Evolutionary conservation across 2,888 invertebrate species (phyloP).

Genomic region (Troides oblongomaculatus): DNA sequence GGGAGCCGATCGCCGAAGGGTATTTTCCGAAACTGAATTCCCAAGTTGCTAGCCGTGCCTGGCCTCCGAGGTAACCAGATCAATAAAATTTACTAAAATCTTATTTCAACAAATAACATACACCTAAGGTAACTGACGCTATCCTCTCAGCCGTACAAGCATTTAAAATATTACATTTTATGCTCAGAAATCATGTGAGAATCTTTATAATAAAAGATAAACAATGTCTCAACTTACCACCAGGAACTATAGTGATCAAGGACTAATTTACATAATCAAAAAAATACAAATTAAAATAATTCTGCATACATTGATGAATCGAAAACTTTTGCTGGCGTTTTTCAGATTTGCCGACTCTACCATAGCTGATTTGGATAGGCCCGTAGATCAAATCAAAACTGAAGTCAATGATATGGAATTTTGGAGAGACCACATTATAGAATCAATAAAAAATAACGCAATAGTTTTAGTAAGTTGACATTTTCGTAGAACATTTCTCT

Average conservation of each 20-base stretch:
- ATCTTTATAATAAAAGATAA: no score
- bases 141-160: no score
- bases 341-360: conserved; percentile 65
- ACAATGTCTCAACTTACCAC: no score
- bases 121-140: no score
- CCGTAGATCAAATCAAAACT: conserved; percentile 79
- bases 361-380: conserved; percentile 79
- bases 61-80: conserved; percentile 81
- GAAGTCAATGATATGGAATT: conserved; percentile 83
- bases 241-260: no score
- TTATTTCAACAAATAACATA: no score
- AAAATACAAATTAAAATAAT: no score
- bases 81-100: background rate
- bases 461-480: conserved; percentile 18
- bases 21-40: conserved; percentile 92
- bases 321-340: background rate
- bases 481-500: background rate
- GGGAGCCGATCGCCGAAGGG: conserved; percentile 85
- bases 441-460: conserved; percentile 77
- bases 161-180: no score
- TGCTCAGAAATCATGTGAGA: no score
- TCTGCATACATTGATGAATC: no score
- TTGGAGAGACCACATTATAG: conserved; percentile 84
- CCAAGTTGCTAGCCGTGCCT: conserved; percentile 84
- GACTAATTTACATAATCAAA: no score